Evolutionary conservation across 2,113 vertebrate species (phyloP).

Genomic region (Meriones unguiculatus): DNA sequence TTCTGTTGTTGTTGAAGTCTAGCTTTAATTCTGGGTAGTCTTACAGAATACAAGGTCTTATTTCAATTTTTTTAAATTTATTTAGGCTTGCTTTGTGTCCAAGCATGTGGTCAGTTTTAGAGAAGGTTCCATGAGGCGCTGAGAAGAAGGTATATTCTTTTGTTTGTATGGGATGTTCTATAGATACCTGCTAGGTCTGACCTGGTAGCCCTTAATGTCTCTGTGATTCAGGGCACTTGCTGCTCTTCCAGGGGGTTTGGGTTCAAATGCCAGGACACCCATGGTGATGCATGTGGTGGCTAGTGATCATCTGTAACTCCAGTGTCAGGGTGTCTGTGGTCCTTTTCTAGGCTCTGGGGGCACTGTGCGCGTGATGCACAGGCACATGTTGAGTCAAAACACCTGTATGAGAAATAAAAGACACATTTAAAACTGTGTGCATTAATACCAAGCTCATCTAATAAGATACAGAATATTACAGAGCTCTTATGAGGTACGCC

Average conservation of each 20-base stretch:
- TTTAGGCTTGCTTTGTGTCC: no score
- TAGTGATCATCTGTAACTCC: background rate
- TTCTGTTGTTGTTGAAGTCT: no score
- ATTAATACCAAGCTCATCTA: background rate
- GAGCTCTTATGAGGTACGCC: background rate
- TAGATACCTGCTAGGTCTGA: no score
- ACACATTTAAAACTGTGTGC: background rate
- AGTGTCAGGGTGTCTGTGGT: background rate
- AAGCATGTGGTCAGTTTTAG: no score
- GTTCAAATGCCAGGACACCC: background rate
- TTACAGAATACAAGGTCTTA: no score
- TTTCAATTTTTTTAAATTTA: no score
- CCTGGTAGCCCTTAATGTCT: background rate
- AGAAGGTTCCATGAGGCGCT: no score
- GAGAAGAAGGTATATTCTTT: no score
- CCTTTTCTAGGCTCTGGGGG: background rate
- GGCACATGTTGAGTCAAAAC: background rate
- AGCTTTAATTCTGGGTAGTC: no score
- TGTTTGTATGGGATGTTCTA: no score
- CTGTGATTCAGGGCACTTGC: background rate
- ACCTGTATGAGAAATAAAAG: background rate
- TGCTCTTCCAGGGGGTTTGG: background rate
- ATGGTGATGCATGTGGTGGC: no score
- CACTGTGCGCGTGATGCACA: no score
- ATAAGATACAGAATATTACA: background rate